Conservation (phyloP, 2,888 invertebrate genomes). For the Platycnemis pennipes region DNA sequence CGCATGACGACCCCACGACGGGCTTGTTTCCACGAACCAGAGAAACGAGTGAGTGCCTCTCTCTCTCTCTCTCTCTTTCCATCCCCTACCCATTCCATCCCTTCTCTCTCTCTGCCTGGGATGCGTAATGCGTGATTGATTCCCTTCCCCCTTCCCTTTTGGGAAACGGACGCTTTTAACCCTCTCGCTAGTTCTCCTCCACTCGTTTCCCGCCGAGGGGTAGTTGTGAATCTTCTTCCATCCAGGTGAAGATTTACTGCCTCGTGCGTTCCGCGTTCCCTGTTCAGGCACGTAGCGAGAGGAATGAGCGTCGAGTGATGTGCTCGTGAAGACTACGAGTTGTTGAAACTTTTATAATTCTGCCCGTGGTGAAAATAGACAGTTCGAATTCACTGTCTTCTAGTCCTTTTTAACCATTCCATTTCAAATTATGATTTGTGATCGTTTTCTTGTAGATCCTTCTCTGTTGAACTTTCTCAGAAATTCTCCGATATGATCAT, state of each 20-base stretch:
- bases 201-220: not conserved
- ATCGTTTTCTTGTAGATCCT: no score
- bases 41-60: not conserved
- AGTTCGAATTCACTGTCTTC: no score
- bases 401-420: no score
- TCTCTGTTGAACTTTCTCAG: no score
- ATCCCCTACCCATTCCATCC: not conserved
- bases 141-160: not conserved
- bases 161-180: not conserved
- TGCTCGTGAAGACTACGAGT: not conserved
- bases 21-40: slow-evolving; percentile 15
- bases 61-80: not conserved
- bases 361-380: no score
- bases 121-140: slow-evolving; percentile 29
- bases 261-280: not conserved
- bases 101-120: not conserved
- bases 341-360: no score
- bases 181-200: not conserved
- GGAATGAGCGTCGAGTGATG: not conserved
- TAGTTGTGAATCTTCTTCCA: not conserved
- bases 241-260: not conserved
- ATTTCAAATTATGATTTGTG: no score
- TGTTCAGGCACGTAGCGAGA: not conserved
- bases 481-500: no score
- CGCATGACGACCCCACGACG: not conserved